A percentile compares a stretch with the other conserved stretches of the same genome.
These are phyloP conservation scores for Drosophila pseudoobscura DNA, from an alignment of 1,140 invertebrate species.

Conservation along the genomic window DNA sequence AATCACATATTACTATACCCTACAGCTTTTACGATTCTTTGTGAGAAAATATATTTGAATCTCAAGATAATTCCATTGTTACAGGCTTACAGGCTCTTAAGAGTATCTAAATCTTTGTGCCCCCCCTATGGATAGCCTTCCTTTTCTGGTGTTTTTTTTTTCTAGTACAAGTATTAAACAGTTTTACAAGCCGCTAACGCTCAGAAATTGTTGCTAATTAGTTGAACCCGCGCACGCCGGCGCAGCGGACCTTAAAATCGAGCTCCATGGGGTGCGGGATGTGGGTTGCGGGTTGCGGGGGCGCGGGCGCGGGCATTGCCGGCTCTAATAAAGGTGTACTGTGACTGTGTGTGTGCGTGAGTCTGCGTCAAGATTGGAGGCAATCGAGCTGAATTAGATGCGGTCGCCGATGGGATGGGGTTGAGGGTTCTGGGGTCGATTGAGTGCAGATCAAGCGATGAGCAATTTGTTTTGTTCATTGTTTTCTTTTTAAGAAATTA, in stretches of 20 bases:
- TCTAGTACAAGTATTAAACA: constrained; percentile 64
- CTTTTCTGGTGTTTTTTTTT: not conserved
- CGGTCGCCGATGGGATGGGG: not conserved
- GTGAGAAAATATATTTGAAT: too few relatives aligned
- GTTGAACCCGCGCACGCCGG: constrained; percentile 71
- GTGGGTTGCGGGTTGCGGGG: not conserved
- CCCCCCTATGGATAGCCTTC: too few relatives aligned
- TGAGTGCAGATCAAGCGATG: constrained; percentile 58
- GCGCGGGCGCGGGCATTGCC: not conserved
- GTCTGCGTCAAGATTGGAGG: constrained; percentile 55
- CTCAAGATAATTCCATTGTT: too few relatives aligned
- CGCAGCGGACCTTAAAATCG: constrained; percentile 75
- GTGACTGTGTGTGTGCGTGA: constrained; percentile 1
- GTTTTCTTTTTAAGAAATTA: constrained; percentile 9
- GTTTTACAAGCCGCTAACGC: constrained; percentile 79
- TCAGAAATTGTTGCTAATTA: constrained; percentile 80
- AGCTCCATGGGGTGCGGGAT: constrained; percentile 1
- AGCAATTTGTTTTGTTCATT: constrained; percentile 21
- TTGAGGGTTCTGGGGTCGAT: constrained; percentile 39
- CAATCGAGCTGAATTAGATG: constrained; percentile 60
- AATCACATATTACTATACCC: too few relatives aligned
- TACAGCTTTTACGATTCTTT: too few relatives aligned
- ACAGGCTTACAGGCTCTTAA: too few relatives aligned
- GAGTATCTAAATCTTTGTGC: too few relatives aligned
- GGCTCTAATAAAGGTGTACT: constrained; percentile 40